phyloP scores from a whole-genome alignment of 2,113 vertebrate genomes.

The Lepidothrix coronata region DNA sequence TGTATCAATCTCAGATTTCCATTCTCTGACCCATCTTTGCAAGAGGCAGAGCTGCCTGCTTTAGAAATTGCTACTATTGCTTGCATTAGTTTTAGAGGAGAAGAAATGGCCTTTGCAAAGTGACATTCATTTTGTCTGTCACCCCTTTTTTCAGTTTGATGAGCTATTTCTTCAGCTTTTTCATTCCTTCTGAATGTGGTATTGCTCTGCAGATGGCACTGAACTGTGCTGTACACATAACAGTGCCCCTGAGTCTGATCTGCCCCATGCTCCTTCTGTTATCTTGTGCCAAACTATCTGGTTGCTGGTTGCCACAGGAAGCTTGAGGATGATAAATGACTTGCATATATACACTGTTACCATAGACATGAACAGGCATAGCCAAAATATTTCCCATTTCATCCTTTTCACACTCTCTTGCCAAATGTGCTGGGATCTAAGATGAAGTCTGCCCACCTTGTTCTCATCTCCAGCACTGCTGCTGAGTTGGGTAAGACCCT shows the following conservation, averaged over 20 bases:
- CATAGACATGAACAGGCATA: accelerated
- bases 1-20: not conserved
- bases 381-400: not conserved
- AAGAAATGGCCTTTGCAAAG: not conserved
- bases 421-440: not conserved
- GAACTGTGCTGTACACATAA: not conserved
- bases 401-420: not conserved
- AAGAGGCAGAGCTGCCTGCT: not conserved
- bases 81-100: not conserved
- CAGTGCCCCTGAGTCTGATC: not conserved
- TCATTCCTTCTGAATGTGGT: not conserved
- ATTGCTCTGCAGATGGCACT: not conserved
- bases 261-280: not conserved
- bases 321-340: not conserved
- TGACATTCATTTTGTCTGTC: not conserved
- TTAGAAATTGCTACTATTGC: not conserved
- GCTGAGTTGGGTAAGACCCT: not conserved
- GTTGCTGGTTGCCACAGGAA: not conserved
- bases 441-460: not conserved
- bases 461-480: not conserved
- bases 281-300: not conserved
- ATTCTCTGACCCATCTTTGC: not conserved
- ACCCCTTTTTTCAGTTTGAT: not conserved
- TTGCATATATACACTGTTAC: not conserved
- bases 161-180: constrained; percentile 7